Evolutionary conservation across 2,797 vertebrate species (phyloP).

Genomic region (Apodemus agrarius): DNA sequence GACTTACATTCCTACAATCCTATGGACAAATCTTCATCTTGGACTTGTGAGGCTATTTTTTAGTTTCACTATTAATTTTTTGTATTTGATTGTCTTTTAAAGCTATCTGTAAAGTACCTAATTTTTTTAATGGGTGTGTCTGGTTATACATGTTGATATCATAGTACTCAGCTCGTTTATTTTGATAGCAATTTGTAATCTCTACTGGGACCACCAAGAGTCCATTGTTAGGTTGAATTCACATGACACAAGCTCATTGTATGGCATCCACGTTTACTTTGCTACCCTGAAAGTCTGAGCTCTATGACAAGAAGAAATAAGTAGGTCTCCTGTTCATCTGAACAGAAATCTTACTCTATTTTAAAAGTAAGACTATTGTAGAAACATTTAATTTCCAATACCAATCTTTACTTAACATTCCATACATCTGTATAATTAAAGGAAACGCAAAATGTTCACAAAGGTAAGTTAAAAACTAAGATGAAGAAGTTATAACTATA

Average conservation of each 20-base stretch:
- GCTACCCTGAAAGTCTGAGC: background rate
- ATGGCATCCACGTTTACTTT: background rate
- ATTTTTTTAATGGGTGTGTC: background rate
- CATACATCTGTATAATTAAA: background rate
- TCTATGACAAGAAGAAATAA: slow-evolving; percentile 20
- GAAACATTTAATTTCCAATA: slow-evolving; percentile 20
- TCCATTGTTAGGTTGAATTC: background rate
- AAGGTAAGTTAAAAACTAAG: slow-evolving; percentile 38
- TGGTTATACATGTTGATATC: background rate
- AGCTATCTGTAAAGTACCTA: background rate
- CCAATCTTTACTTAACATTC: background rate
- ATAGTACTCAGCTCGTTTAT: background rate
- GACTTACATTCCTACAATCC: background rate
- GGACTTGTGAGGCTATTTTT: background rate
- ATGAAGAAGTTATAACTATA: background rate
- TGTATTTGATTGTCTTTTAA: background rate
- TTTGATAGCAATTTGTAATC: background rate
- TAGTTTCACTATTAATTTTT: background rate
- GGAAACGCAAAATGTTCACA: background rate
- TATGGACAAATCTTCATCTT: background rate
- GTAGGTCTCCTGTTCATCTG: background rate
- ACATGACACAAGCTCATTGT: background rate
- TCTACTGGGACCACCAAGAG: background rate
- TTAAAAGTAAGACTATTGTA: background rate
- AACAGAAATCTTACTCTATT: background rate